Evolutionary conservation across 2,797 vertebrate species (phyloP), one percentile per base, ranked within the genome.

Genomic region (Microchirus variegatus): DNA sequence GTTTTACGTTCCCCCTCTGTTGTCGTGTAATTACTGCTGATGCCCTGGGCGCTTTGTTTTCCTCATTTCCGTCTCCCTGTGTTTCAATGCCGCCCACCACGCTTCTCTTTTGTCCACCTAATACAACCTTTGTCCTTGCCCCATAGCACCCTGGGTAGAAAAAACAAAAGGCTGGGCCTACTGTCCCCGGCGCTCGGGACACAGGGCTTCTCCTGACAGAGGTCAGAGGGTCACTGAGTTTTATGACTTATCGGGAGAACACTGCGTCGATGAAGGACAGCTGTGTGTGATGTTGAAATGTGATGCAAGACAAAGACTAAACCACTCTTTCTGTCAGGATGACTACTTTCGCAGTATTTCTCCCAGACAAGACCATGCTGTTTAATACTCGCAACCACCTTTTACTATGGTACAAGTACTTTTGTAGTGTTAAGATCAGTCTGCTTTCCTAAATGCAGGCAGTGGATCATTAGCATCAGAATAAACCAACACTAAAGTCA

Each of bases 41-140:
- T 87, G 77, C 71, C 69, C 75, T 10, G 59, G 37, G 50, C 37
- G 16, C 79, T 84, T 86, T 88, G 83, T 90, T 78, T 79, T 55
- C 55, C 68, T 56, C 2, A 9, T 57, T 88, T 84, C 70, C 67
- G 86, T 84, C 66, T 77, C 77, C 58, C 80, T 72, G 53, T 46
- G 53, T 75, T 86, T 84, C 63, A n/a, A n/a, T 89, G 88, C 85
- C 66, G 43, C 79, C 60, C 74, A 81, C 69, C 67, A 81, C 75
- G 62, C 77, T 82, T 88, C 79, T 83, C 89, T 91, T 92, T 92
- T 93, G 90, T 93, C 77, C 61, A 59, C 55, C 73, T 91, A 89
- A 91, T 83, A 73, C 85, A 80, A 80, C 73, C 58, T 87, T 87
- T 88, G 84, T 87, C 67, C 53, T 74, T 63, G 71, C 77, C 84